Evolutionary conservation across 2,888 invertebrate species (phyloP).

Genomic region (Acleris laterana): DNA sequence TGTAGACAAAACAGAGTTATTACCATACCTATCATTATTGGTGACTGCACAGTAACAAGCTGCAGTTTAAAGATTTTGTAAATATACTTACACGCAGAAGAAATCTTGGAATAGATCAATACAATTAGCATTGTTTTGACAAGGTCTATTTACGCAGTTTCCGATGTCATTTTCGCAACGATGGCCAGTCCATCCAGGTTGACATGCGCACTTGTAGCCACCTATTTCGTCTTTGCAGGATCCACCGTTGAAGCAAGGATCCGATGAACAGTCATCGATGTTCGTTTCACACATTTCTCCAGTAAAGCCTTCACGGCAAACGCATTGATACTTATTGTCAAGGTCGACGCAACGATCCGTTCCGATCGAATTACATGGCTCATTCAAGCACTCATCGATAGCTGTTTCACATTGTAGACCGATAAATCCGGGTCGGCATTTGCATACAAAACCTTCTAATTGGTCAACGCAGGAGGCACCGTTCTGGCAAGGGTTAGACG

Average conservation of each 20-base stretch:
- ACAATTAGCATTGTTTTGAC: conserved; percentile 96
- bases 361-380: conserved; percentile 95
- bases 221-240: conserved; percentile 94
- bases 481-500: conserved; percentile 95
- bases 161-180: conserved; percentile 95
- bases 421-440: conserved; percentile 96
- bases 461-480: conserved; percentile 95
- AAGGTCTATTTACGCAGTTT: conserved; percentile 93
- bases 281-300: conserved; percentile 94
- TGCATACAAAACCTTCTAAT: conserved; percentile 95
- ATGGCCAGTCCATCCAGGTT: conserved; percentile 93
- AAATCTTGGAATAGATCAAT: conserved; percentile 96
- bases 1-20: conserved; percentile 55
- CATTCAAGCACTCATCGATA: conserved; percentile 95
- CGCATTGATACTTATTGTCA: conserved; percentile 93
- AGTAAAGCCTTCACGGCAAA: conserved; percentile 94
- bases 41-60: no score
- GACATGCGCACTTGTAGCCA: conserved; percentile 92
- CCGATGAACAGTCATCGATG: conserved; percentile 93
- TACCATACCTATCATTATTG: not conserved
- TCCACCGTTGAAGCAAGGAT: conserved; percentile 95
- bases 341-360: conserved; percentile 95
- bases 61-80: not conserved
- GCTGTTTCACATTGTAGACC: conserved; percentile 97
- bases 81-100: conserved; percentile 92